Evolutionary conservation across 2,113 vertebrate species (phyloP).

Genomic region (Catharus fuscescens): DNA sequence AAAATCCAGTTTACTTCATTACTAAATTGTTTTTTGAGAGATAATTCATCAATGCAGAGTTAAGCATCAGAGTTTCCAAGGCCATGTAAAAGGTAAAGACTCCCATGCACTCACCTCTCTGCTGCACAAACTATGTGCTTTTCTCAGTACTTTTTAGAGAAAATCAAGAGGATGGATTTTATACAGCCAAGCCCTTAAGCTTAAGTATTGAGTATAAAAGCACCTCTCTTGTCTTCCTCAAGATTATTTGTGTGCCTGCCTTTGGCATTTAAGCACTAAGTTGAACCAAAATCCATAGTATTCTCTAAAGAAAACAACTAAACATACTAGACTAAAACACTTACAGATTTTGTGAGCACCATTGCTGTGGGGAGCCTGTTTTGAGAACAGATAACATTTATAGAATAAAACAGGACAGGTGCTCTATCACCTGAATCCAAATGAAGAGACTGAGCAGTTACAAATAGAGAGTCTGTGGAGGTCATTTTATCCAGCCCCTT

Average conservation of each 20-base stretch:
- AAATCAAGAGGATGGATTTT: neutral
- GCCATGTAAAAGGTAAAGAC: neutral
- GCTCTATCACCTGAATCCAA: neutral
- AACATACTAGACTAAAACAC: neutral
- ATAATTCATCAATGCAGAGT: neutral
- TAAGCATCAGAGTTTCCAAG: neutral
- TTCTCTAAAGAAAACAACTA: constrained; percentile 6
- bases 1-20: neutral
- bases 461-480: neutral
- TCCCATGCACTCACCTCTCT: neutral
- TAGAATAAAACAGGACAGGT: neutral
- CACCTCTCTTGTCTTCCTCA: neutral
- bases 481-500: neutral
- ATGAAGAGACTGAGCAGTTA: neutral
- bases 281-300: neutral
- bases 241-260: neutral
- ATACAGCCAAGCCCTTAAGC: neutral
- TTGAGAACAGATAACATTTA: neutral
- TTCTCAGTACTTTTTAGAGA: neutral
- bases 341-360: neutral
- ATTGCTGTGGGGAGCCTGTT: neutral
- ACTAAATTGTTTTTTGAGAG: neutral
- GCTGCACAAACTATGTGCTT: neutral
- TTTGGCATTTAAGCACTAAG: neutral
- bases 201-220: neutral